Base-by-base conservation (phyloP, 1,140 invertebrate genomes). In the Linepithema humile region DNA sequence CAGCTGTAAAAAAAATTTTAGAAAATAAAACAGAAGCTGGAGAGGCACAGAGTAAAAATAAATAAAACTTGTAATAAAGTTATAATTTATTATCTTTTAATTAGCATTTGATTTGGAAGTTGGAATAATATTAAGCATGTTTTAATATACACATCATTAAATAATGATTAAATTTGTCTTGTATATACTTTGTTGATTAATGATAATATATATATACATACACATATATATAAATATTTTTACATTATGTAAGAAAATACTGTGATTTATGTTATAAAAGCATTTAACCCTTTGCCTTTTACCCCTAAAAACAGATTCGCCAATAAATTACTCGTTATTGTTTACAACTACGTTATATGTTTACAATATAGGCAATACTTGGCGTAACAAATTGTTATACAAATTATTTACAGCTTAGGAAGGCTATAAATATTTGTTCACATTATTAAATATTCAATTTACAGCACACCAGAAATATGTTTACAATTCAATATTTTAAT, bases 1-100 rank as follows among this genome's bases (percentile, higher is more conserved):
- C 86, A 4, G 85, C 90, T 35, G 90, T 92, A 17, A 60, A 91
- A 59, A 72, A 92, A 45, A 89, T 93, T 73, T 87, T 93, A 59
- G 73, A 90, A 74, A 82, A 70, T 40, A 87, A 84, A 1, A 12
- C 20, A 62, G 55, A 86, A 17, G 1, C 35, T 35, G 12, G 26
- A 15, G 48, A 9, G 1, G 59, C 12, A 48, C 17, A 85, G 43
- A 86, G 32, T n/a, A 26, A 84, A 82, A 45, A 26, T 75, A 48
- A 64, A 32, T 80, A 32, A 83, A 26, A 62, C 1, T 20, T 60
- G 1, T 35, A 38, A 60, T n/a, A 23, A 59, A 20, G 26, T 35
- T 26, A n/a, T 12, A 70, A 59, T 73, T 78, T 38, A 78, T 35
- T 72, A 55, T 57, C 38, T 35, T 74, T 75, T 20, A 72, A 55